Conservation (phyloP, 1,140 invertebrate genomes). For the Battus philenor region DNA sequence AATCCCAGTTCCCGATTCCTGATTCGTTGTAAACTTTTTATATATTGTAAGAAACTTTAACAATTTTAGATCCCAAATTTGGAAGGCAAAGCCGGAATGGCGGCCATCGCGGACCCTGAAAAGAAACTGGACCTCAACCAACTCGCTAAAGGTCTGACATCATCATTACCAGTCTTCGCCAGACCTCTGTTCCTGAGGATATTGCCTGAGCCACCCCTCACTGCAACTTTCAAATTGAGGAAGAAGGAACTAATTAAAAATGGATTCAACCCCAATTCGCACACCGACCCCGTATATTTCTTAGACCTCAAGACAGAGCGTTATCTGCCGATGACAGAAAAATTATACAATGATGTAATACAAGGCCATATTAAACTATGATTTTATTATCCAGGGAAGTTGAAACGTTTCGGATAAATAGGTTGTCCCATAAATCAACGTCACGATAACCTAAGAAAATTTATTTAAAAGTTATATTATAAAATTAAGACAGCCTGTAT, state of each 20-base stretch:
- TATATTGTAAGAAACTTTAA: too few relatives aligned
- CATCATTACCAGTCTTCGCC: conserved; percentile 88
- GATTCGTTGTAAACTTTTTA: too few relatives aligned
- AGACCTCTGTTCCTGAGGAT: conserved; percentile 93
- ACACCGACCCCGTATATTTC: conserved; percentile 86
- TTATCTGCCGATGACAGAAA: conserved; percentile 81
- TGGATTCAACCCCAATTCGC: conserved; percentile 81
- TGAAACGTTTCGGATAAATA: too few relatives aligned
- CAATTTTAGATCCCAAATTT: conserved; percentile 83
- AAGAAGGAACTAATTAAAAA: conserved; percentile 89
- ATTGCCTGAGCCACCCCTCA: conserved; percentile 86
- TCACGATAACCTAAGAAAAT: too few relatives aligned
- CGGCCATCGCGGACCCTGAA: conserved; percentile 88
- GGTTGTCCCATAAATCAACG: too few relatives aligned
- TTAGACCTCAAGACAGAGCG: conserved; percentile 79
- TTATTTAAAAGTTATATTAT: too few relatives aligned
- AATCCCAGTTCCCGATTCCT: too few relatives aligned
- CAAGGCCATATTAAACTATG: conserved; percentile 60
- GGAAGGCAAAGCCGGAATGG: conserved; percentile 98
- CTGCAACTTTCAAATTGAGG: conserved; percentile 94
- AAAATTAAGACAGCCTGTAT: too few relatives aligned
- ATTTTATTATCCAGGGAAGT: conserved; percentile 5
- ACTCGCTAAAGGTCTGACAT: conserved; percentile 80
- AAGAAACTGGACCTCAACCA: conserved; percentile 80
- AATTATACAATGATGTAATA: conserved; percentile 81